Conservation (phyloP, 1,140 invertebrate species). For the Patella vulgata region DNA sequence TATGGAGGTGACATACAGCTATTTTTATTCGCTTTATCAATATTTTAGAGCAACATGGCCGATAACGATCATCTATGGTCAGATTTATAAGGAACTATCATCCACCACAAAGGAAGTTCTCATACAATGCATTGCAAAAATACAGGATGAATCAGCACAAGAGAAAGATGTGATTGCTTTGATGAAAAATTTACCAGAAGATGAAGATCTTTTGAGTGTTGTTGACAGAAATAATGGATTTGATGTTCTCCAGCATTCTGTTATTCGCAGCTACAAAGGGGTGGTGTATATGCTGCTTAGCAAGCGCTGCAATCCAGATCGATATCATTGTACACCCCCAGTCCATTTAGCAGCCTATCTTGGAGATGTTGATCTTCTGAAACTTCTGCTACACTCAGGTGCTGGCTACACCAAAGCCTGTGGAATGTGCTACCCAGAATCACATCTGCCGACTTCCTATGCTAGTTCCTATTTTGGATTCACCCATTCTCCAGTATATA, state of each 20-base stretch:
- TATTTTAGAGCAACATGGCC: conserved; percentile 42
- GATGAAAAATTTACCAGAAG: conserved; percentile 15
- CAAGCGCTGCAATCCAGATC: conserved; percentile 20
- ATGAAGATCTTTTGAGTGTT: conserved; percentile 45
- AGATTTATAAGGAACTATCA: conserved; percentile 26
- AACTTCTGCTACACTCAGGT: conserved; percentile 44
- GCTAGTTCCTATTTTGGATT: conserved; percentile 42
- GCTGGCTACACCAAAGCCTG: conserved; percentile 23
- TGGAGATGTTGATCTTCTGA: conserved; percentile 45
- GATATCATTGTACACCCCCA: conserved; percentile 49
- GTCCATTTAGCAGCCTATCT: conserved; percentile 54
- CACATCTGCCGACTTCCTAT: conserved; percentile 40
- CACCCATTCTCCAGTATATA: conserved; percentile 39
- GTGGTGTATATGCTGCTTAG: conserved; percentile 40
- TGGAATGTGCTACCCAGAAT: conserved; percentile 57
- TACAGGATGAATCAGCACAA: conserved; percentile 19
- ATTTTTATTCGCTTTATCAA: conserved; percentile 33
- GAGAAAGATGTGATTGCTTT: conserved; percentile 11
- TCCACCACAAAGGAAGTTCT: conserved; percentile 29
- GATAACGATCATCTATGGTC: conserved; percentile 33
- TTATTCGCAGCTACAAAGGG: conserved; percentile 36
- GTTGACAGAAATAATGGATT: conserved; percentile 37
- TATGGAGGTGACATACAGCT: conserved; percentile 31
- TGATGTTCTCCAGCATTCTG: conserved; percentile 50
- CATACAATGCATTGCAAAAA: conserved; percentile 23